phyloP scores from a whole-genome alignment of 1,140 invertebrate genomes.

The Gryllus bimaculatus region DNA sequence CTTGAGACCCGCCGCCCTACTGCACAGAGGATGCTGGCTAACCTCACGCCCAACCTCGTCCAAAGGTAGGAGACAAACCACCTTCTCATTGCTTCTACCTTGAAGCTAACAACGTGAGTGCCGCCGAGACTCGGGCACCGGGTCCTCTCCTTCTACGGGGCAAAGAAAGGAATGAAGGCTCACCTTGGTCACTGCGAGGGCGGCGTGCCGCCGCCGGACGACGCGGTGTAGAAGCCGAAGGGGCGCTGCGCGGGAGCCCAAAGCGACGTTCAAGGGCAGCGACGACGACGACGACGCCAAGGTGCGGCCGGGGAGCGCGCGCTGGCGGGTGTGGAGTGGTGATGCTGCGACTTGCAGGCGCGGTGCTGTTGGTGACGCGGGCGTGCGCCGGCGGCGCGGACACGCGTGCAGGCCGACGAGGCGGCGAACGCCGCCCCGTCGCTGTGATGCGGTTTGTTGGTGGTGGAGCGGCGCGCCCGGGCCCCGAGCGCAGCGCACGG shows the following conservation, averaged over 20 bases:
- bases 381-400: no score
- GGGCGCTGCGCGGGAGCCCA: background rate
- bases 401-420: background rate
- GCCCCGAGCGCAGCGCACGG: slow-evolving; percentile 15
- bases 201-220: background rate
- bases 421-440: no score
- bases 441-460: no score
- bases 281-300: no score
- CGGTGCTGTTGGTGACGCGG: background rate
- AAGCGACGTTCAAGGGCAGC: background rate
- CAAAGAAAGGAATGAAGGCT: background rate
- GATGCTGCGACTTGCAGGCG: background rate
- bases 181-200: background rate
- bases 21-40: no score
- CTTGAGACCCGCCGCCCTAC: no score
- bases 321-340: background rate
- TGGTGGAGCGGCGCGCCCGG: background rate
- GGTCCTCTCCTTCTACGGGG: no score
- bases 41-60: no score
- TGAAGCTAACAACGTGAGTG: no score
- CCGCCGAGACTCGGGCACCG: no score
- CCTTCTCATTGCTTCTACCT: no score
- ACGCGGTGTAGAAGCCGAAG: background rate
- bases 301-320: background rate
- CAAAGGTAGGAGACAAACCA: no score